These are phyloP conservation scores for Pseudomyrmex sp. DNA, from an alignment of 1,140 invertebrate genomes.

Conservation along the genomic window DNA sequence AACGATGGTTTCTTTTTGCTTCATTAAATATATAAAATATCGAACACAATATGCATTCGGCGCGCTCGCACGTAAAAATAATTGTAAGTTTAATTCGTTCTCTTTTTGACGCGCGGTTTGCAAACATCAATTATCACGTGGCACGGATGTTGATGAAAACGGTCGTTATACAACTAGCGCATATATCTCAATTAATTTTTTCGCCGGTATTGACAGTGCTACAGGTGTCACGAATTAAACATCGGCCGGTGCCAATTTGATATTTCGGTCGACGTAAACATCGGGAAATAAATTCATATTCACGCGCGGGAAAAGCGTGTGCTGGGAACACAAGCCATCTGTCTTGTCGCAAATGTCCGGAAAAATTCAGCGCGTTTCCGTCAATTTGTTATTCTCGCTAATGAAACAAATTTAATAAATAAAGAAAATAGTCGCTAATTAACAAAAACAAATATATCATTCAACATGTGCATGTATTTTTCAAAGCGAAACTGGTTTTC, in stretches of 20 bases:
- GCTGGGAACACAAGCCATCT: neutral
- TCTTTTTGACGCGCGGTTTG: constrained; percentile 18
- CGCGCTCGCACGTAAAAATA: constrained; percentile 35
- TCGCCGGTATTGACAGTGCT: constrained; percentile 21
- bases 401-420: constrained; percentile 10
- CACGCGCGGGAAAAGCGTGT: neutral
- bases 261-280: constrained; percentile 21
- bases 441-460: too few species aligned
- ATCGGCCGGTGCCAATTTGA: constrained; percentile 37
- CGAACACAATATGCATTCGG: neutral
- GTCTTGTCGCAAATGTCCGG: constrained; percentile 15
- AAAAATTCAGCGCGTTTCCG: constrained; percentile 24
- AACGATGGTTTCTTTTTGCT: neutral
- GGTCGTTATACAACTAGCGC: constrained; percentile 36
- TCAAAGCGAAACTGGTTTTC: too few species aligned
- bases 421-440: neutral
- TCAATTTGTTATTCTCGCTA: neutral
- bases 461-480: too few species aligned
- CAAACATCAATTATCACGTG: constrained; percentile 50
- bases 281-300: constrained; percentile 32
- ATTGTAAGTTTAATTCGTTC: constrained; percentile 47
- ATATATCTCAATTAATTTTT: constrained; percentile 53
- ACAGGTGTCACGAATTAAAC: constrained; percentile 47
- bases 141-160: constrained; percentile 24
- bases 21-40: neutral